These are phyloP conservation scores for Hippocampus comes DNA, from an alignment of 2,113 vertebrate genomes.

Conservation along the genomic window DNA sequence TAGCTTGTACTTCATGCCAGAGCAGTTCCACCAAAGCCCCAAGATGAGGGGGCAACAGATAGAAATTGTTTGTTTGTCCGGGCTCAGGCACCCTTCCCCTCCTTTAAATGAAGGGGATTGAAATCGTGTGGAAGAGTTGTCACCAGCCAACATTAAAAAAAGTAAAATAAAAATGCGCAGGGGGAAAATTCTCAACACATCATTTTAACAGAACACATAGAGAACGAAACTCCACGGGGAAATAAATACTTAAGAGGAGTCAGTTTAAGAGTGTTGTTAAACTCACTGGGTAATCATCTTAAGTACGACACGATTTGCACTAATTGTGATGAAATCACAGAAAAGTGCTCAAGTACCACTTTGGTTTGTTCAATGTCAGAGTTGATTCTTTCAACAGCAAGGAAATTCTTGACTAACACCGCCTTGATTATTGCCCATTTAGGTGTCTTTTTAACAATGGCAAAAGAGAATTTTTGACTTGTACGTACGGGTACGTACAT, in stretches of 20 bases:
- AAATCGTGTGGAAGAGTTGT: constrained; percentile 55
- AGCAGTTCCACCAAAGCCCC: constrained; percentile 61
- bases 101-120: constrained; percentile 35
- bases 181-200: constrained; percentile 50
- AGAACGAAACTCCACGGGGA: constrained; percentile 40
- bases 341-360: constrained; percentile 63
- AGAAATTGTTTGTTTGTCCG: constrained; percentile 47
- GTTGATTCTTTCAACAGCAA: constrained; percentile 70
- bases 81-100: constrained; percentile 32
- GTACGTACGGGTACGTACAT: too few relatives aligned
- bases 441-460: background rate
- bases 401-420: constrained; percentile 61
- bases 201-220: constrained; percentile 35
- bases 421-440: background rate
- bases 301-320: constrained; percentile 74
- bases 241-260: constrained; percentile 59
- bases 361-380: constrained; percentile 62
- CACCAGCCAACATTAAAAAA: constrained; percentile 27
- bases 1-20: constrained; percentile 62
- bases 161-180: constrained; percentile 28
- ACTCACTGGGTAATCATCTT: constrained; percentile 68
- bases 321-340: constrained; percentile 75
- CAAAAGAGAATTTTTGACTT: too few relatives aligned
- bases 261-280: constrained; percentile 69
- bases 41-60: constrained; percentile 48